phyloP scores from a whole-genome alignment of 37 sponge, comb jelly and placozoan genomes.

The Tethya wilhelma region DNA sequence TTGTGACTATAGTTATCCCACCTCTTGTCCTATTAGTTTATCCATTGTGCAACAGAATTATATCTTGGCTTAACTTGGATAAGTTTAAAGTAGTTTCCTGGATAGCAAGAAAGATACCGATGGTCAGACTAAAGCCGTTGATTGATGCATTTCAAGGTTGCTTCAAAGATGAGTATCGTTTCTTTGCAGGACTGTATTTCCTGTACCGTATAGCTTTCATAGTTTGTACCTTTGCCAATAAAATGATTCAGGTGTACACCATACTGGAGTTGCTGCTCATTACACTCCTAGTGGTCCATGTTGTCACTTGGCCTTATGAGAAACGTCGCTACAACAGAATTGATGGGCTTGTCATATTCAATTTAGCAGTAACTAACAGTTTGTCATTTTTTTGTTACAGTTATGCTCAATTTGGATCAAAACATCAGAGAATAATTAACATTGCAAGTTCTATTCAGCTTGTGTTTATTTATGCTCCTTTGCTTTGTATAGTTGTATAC shows the following conservation, averaged over 20 bases:
- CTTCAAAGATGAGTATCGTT: constrained; percentile 36
- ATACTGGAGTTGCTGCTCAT: constrained; percentile 6
- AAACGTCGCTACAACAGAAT: constrained; percentile 3
- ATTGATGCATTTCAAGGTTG: constrained; percentile 30
- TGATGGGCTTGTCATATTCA: constrained; percentile 2
- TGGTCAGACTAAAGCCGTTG: constrained; percentile 22
- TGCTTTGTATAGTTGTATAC: too few relatives aligned
- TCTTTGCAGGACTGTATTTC: constrained; percentile 21
- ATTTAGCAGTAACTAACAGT: constrained; percentile 22
- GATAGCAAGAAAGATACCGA: not conserved
- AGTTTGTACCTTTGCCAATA: not conserved
- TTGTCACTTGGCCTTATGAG: constrained; percentile 11
- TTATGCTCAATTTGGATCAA: too few relatives aligned
- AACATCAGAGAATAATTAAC: too few relatives aligned
- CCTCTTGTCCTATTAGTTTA: constrained; percentile 23
- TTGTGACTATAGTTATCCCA: constrained; percentile 11
- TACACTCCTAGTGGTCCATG: constrained; percentile 7
- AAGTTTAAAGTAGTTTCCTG: not conserved
- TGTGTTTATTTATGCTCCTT: too few relatives aligned
- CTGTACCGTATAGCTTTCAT: constrained; percentile 7
- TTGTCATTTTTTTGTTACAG: too few relatives aligned
- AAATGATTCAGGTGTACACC: not conserved
- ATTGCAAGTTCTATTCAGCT: too few relatives aligned
- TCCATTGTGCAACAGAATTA: constrained; percentile 20
- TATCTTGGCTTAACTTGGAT: not conserved